phyloP scores from a whole-genome alignment of 1,140 invertebrate species.

The Pygmarrhopalites habei region DNA sequence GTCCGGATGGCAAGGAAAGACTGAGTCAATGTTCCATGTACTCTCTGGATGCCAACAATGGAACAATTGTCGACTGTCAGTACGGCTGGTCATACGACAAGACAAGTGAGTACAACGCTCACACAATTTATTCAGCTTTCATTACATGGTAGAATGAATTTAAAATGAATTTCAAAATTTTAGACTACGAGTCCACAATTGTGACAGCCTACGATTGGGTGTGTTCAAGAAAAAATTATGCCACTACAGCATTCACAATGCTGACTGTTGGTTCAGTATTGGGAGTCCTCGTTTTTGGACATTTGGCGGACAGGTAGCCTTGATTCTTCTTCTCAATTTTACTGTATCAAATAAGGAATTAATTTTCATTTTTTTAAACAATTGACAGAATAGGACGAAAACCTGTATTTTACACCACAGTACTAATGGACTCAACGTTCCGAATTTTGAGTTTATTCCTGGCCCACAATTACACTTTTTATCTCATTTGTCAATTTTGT shows the following conservation, averaged over 20 bases:
- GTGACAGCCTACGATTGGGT: conserved; percentile 33
- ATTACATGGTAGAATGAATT: conserved; percentile 15
- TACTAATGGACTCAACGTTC: conserved; percentile 31
- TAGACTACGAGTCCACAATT: conserved; percentile 31
- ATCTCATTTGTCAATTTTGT: conserved; percentile 24
- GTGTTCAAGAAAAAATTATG: conserved; percentile 17
- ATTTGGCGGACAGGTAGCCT: conserved; percentile 23
- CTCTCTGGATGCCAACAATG: not conserved
- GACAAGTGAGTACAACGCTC: too few species aligned
- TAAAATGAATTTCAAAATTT: too few species aligned
- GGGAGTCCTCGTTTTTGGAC: conserved; percentile 27
- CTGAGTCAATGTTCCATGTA: conserved; percentile 26
- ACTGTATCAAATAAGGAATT: not conserved
- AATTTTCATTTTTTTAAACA: conserved; percentile 1
- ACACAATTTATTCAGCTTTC: not conserved
- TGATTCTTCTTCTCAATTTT: not conserved
- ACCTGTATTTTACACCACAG: conserved; percentile 35
- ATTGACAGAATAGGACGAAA: conserved; percentile 32
- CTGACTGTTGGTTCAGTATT: conserved; percentile 15
- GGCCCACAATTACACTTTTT: conserved; percentile 6
- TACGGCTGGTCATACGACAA: conserved; percentile 30
- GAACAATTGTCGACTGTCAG: conserved; percentile 3
- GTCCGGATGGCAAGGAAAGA: conserved; percentile 15
- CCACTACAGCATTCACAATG: conserved; percentile 24
- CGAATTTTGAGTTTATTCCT: conserved; percentile 28